Base-by-base conservation (phyloP, 1,140 invertebrate genomes). In the Caenorhabditis latens region DNA sequence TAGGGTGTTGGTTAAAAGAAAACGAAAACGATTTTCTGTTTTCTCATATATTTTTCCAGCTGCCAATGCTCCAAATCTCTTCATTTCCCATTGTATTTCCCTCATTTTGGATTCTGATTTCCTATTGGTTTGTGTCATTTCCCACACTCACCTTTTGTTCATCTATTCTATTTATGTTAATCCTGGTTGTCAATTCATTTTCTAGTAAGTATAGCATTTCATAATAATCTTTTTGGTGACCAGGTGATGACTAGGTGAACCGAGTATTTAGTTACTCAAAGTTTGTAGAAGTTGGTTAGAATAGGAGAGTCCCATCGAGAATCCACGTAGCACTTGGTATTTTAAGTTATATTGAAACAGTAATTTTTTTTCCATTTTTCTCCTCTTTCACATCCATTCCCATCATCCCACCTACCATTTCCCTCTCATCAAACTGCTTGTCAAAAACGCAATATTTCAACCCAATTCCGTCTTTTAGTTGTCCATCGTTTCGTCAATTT, bases 401-500 rank as follows among this genome's bases (percentile, higher is more conserved):
- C 32, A 32, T 32, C 32, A 32, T 32, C 32, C 32, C 2, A 32
- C 32, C 32, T 32, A 32, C 0, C 32, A 32, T 32, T 1, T 1
- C 32, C 32, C 32, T 2, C 32, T 32, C 32, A 32, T 32, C 32
- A 32, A 32, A 2, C 32, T 32, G 0, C 32, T 32, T 32, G 32
- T 32, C 58, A 61, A 61, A 61, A 21, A 58, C 57, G 16, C 57
- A 58, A n/a, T n/a, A n/a, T 58, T 19, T 32, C 9, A 46, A 19
- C 11, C 46, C 32, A 32, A 32, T 75, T 71, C 71, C 4, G 53
- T 79, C 24, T 43, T 79, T 19, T 43, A 24, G n/a, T 50, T 43
- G 40, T 24, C 46, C 71, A 53, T 79, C 71, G 71, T 79, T 79
- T 79, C 71, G 71, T 79, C 71, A 79, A 79, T 79, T 79, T 79